A percentile compares a stretch with the other conserved stretches of the same genome.
Evolutionary conservation across 2,797 vertebrate genomes (phyloP).

Genomic region (Menidia menidia): DNA sequence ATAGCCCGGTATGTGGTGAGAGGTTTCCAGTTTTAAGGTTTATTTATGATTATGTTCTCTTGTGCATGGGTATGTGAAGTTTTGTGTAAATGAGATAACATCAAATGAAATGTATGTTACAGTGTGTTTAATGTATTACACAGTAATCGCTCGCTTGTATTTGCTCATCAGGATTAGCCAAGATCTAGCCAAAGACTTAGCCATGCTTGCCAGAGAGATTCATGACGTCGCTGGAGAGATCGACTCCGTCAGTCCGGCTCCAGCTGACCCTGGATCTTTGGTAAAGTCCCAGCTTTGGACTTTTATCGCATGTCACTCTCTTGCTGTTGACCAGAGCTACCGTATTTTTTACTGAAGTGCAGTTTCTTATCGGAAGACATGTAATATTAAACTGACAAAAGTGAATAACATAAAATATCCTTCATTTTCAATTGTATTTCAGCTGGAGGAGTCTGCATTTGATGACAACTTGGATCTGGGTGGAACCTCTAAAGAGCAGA

Average conservation of each 20-base stretch:
- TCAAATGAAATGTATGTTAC: not conserved
- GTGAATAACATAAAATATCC: not conserved
- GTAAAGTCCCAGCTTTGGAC: constrained; percentile 40
- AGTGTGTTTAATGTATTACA: not conserved
- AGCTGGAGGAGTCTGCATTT: constrained; percentile 92
- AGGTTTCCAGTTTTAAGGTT: not conserved
- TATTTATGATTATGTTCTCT: not conserved
- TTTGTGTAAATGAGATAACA: not conserved
- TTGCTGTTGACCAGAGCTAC: constrained; percentile 9
- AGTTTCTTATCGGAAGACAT: not conserved
- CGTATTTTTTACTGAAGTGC: not conserved
- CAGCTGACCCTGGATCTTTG: constrained; percentile 88
- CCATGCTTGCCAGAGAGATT: constrained; percentile 97
- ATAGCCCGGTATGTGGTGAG: constrained; percentile 89
- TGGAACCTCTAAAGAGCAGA: constrained; percentile 82
- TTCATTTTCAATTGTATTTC: not conserved
- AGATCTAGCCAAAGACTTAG: constrained; percentile 91
- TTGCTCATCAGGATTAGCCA: constrained; percentile 91
- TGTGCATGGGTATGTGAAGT: not conserved
- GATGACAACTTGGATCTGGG: constrained; percentile 89
- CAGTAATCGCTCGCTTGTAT: constrained; percentile 17
- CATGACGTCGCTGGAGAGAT: constrained; percentile 98
- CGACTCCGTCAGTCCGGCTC: constrained; percentile 95
- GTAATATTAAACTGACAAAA: not conserved
- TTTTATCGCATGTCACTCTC: not conserved